phyloP scores from a whole-genome alignment of 2,888 invertebrate genomes.

The Agelastica alni region DNA sequence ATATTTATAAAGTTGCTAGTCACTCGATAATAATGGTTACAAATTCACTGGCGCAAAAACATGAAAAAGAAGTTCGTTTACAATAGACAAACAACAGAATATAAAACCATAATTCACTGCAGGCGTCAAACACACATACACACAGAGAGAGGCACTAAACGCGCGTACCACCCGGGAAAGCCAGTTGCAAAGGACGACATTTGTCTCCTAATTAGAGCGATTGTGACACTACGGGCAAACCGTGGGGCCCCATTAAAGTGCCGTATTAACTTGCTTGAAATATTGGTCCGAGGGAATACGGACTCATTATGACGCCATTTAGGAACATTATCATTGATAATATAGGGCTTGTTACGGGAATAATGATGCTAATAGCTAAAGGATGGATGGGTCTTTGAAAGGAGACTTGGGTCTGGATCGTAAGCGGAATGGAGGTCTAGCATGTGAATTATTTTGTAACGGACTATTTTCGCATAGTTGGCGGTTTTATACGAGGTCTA shows the following conservation, averaged over 20 bases:
- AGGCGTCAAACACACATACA: too few species aligned
- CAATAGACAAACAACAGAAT: too few species aligned
- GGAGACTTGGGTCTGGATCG: neutral
- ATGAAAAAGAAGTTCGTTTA: too few species aligned
- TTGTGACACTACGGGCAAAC: conserved; percentile 51
- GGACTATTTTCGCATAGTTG: neutral
- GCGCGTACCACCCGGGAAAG: neutral
- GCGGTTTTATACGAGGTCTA: too few species aligned
- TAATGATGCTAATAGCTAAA: conserved; percentile 38
- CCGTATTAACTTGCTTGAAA: conserved; percentile 48
- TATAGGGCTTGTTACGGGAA: conserved; percentile 36
- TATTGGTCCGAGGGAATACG: conserved; percentile 41
- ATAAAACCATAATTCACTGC: neutral
- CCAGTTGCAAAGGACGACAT: conserved; percentile 42
- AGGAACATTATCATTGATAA: conserved; percentile 40
- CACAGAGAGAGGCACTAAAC: too few species aligned
- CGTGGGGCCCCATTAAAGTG: conserved; percentile 50
- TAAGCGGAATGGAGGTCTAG: neutral
- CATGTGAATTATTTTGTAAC: conserved; percentile 7
- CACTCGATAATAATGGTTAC: too few species aligned
- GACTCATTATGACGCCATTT: conserved; percentile 47
- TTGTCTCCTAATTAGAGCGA: conserved; percentile 55
- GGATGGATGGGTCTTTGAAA: conserved; percentile 11
- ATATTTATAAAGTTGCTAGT: too few species aligned
- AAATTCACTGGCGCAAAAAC: too few species aligned